Evolutionary conservation across 2,113 vertebrate genomes (phyloP).

Genomic region (Ptilonorhynchus violaceus): DNA sequence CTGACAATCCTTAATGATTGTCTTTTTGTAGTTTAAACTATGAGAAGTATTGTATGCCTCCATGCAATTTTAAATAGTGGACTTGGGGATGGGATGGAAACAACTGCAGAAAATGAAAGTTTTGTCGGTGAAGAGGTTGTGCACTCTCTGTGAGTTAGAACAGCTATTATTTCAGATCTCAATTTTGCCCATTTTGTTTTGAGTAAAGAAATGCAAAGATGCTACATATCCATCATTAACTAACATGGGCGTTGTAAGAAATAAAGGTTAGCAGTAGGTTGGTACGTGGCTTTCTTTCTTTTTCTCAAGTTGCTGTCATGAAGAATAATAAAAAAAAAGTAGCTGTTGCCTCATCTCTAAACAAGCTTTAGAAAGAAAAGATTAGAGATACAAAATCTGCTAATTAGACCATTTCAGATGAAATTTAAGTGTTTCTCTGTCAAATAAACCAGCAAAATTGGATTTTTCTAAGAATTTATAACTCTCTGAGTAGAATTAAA

Average conservation of each 20-base stretch:
- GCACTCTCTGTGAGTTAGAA: not conserved
- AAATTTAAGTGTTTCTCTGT: not conserved
- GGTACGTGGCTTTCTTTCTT: not conserved
- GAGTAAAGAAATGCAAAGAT: not conserved
- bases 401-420: not conserved
- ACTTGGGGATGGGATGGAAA: not conserved
- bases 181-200: not conserved
- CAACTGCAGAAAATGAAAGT: not conserved
- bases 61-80: not conserved
- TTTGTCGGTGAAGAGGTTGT: not conserved
- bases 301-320: not conserved
- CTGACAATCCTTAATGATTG: not conserved
- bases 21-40: not conserved
- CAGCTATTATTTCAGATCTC: not conserved
- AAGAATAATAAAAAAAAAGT: not conserved
- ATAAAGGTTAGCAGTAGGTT: not conserved
- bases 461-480: not conserved
- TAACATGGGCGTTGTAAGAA: not conserved
- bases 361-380: not conserved
- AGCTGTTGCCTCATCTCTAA: not conserved
- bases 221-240: not conserved
- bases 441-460: not conserved
- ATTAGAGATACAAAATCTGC: not conserved
- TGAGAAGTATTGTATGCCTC: not conserved
- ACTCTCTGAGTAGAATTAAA: not conserved